Evolutionary conservation across 2,113 vertebrate genomes (phyloP), one percentile per base, ranked within the genome.

Genomic region (Poicephalus meyeri): DNA sequence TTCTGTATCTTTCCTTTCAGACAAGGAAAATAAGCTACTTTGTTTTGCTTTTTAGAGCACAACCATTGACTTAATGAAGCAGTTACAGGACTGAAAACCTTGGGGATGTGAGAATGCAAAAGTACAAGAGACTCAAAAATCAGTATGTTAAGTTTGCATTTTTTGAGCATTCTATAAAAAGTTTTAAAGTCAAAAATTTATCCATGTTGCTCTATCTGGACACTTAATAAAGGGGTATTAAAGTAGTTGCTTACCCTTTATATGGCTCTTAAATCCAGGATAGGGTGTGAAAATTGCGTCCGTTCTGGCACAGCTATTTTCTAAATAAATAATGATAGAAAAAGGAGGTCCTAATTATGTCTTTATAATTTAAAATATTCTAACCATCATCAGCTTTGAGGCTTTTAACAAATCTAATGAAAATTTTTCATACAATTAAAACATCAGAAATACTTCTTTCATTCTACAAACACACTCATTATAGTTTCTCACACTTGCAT

Each of bases 261-360:
- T 98, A 33, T 99, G 99, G 97, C 99, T 99, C 98, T 99, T 99
- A 97, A 99, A 99, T 96, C 99, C 99, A 31, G 99, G 99, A 81
- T 99, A 99, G 25, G 99, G 99, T 63, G 99, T 99, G 96, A 99
- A 99, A 96, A 99, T 96, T 5, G 99, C 99, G 96, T 99, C 99
- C 71, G 99, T 99, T 98, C 99, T 98, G 95, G 99, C 99, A 98
- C 99, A 99, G 97, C 99, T 99, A 95, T 99, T 99, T 98, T 99
- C 99, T 99, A 96, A 93, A 95, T 60, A 96, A 79, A 95, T 74
- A 81, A 70, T 39, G 69, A 77, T 8, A 63, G 47, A 55, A 93
- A 52, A 55, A 96, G 58, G 33, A 95, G 42, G 41, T 52, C 23
- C 13, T 68, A 79, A 80, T 89, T 89, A 87, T 6, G 24, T 55